phyloP scores from a whole-genome alignment of 2,888 invertebrate genomes.

The Leistus spinibarbis region DNA sequence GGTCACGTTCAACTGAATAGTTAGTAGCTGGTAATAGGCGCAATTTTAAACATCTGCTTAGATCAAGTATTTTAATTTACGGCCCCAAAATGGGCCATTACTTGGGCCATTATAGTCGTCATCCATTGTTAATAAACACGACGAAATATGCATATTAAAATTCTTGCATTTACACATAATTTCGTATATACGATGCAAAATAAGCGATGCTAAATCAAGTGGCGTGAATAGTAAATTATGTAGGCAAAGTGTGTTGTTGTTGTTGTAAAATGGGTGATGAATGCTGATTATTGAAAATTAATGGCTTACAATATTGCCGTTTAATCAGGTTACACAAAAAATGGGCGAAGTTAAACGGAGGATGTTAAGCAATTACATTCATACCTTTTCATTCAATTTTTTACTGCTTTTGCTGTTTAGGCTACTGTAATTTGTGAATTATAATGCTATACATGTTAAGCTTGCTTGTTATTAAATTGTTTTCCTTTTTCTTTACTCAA shows the following conservation, averaged over 20 bases:
- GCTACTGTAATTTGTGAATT: too few species aligned
- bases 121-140: conserved; percentile 35
- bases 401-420: neutral
- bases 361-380: neutral
- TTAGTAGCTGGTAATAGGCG: conserved; percentile 30
- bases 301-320: neutral
- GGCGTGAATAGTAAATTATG: conserved; percentile 14
- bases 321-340: neutral
- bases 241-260: neutral
- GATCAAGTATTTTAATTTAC: conserved; percentile 37
- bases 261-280: neutral
- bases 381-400: neutral
- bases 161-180: conserved; percentile 13
- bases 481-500: too few species aligned
- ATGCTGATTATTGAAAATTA: neutral
- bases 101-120: conserved; percentile 35
- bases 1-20: conserved; percentile 21
- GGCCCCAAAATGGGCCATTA: conserved; percentile 27
- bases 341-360: neutral
- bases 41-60: conserved; percentile 39
- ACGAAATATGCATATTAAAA: conserved; percentile 32
- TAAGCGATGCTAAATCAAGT: conserved; percentile 4
- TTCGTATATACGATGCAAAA: conserved; percentile 20
- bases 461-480: too few species aligned
- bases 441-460: too few species aligned